Conservation (phyloP, 2,113 vertebrate species). For the Oreochromis aureus region DNA sequence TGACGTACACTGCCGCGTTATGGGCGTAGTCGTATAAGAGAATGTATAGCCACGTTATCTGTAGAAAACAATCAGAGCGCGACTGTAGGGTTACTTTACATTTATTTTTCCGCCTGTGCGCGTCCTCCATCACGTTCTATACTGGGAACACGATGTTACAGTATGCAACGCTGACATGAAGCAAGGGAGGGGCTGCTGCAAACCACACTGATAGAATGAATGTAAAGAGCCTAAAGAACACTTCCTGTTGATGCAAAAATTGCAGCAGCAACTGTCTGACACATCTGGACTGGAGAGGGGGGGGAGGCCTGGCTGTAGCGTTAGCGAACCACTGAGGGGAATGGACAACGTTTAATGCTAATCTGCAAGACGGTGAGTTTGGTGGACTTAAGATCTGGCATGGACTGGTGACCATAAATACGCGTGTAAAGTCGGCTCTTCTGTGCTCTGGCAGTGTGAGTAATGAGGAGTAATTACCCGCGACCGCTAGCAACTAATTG, state of each 20-base stretch:
- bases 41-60: neutral
- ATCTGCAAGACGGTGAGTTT: slow-evolving; percentile 67
- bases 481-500: slow-evolving; percentile 11
- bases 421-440: neutral
- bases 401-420: neutral
- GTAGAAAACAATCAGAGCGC: neutral
- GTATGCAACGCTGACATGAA: slow-evolving; percentile 28
- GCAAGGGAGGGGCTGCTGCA: slow-evolving; percentile 63
- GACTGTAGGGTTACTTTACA: neutral
- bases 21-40: neutral
- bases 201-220: slow-evolving; percentile 60
- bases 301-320: slow-evolving; percentile 72
- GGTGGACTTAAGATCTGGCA: neutral
- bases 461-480: neutral
- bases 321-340: slow-evolving; percentile 64
- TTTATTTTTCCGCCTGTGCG: neutral
- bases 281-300: slow-evolving; percentile 74
- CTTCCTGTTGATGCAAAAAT: slow-evolving; percentile 74
- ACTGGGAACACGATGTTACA: slow-evolving; percentile 36
- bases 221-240: slow-evolving; percentile 69
- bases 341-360: slow-evolving; percentile 69
- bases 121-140: neutral
- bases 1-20: neutral
- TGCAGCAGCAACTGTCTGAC: slow-evolving; percentile 73
- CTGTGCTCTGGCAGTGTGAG: neutral